A percentile compares a stretch with the other conserved stretches of the same genome.
Conservation (phyloP, 2,888 invertebrate species). For the Argyresthia albistria region DNA sequence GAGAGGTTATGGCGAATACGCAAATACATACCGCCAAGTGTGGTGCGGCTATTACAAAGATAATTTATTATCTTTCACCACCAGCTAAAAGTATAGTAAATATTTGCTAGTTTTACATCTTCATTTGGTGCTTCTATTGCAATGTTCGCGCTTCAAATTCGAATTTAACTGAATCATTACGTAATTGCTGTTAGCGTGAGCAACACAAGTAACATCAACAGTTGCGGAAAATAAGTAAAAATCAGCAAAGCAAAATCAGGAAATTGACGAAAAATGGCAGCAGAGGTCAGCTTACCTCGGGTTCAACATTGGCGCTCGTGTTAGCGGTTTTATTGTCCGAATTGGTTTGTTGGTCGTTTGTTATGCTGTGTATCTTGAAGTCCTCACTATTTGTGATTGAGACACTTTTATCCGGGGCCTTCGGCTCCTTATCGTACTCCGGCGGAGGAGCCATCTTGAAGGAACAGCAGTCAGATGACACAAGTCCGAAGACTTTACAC, state of each 20-base stretch:
- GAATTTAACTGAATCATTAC: too few species aligned
- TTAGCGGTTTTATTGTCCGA: constrained; percentile 48
- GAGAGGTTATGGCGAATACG: too few species aligned
- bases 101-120: too few species aligned
- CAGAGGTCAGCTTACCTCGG: constrained; percentile 56
- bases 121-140: too few species aligned
- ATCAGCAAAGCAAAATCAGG: background rate
- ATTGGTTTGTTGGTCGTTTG: constrained; percentile 50
- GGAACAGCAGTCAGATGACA: constrained; percentile 73
- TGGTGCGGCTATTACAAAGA: too few species aligned
- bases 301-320: constrained; percentile 40
- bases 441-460: constrained; percentile 85
- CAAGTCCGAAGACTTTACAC: constrained; percentile 69
- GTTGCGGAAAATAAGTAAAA: background rate
- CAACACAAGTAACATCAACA: too few species aligned
- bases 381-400: constrained; percentile 55
- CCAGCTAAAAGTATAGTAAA: too few species aligned
- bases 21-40: too few species aligned
- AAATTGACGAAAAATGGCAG: constrained; percentile 27
- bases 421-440: constrained; percentile 82
- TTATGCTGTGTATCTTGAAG: constrained; percentile 53
- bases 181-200: too few species aligned
- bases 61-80: too few species aligned
- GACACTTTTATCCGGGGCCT: constrained; percentile 79
- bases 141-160: too few species aligned